Conservation (phyloP, 2,888 invertebrate genomes). For the Morpho deidamia region DNA sequence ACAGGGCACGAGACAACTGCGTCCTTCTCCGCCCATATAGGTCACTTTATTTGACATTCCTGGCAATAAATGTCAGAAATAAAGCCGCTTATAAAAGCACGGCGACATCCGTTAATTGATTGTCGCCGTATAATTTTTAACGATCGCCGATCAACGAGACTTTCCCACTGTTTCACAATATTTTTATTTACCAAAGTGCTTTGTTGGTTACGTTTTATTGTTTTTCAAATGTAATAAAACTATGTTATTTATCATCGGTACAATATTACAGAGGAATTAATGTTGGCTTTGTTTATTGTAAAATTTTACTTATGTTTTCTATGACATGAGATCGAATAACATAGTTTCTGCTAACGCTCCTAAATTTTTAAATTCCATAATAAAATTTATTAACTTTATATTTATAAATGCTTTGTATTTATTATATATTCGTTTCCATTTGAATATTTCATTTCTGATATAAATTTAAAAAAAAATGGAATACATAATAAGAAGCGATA, state of each 20-base stretch:
- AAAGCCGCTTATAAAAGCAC: conserved; percentile 53
- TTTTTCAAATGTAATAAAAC: conserved; percentile 58
- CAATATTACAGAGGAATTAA: conserved; percentile 1
- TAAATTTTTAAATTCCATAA: no score
- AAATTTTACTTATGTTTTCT: background rate
- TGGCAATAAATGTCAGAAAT: conserved; percentile 60
- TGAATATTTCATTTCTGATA: no score
- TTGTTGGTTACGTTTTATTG: conserved; percentile 59
- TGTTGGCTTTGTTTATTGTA: background rate
- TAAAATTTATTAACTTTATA: no score
- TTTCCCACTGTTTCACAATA: conserved; percentile 51
- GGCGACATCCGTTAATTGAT: conserved; percentile 64
- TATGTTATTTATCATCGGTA: conserved; percentile 12
- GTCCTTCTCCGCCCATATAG: conserved; percentile 16
- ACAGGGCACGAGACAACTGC: no score
- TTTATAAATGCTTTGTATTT: no score
- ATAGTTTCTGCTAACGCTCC: no score
- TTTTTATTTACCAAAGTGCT: conserved; percentile 60
- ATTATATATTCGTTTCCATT: no score
- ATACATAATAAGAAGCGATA: no score
- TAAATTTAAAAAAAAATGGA: no score
- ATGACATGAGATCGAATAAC: background rate
- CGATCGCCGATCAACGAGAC: conserved; percentile 44
- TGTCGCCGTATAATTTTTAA: conserved; percentile 63
- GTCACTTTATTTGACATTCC: conserved; percentile 28